Conservation (phyloP, 2,797 vertebrate genomes). For the Clamator glandarius region DNA sequence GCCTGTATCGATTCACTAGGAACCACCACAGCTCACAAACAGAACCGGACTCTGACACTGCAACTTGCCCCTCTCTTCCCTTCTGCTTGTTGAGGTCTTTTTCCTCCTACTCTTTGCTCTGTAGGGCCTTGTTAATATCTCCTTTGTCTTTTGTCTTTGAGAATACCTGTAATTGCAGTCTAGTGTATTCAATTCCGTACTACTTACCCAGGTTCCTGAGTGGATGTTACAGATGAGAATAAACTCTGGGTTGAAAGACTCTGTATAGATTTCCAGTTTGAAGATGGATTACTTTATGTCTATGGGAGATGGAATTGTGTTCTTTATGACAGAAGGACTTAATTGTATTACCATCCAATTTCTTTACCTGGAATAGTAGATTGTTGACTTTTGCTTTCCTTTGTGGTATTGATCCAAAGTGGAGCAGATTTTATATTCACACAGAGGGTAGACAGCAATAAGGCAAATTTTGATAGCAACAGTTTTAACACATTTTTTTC, state of each 20-base stretch:
- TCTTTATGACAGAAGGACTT: background rate
- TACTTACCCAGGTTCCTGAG: background rate
- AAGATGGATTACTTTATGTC: background rate
- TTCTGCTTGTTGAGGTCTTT: background rate
- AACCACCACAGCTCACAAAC: background rate
- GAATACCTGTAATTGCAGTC: background rate
- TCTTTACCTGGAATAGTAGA: background rate
- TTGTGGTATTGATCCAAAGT: background rate
- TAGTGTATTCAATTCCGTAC: background rate
- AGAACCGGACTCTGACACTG: background rate
- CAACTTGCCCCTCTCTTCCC: background rate
- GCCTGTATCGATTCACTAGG: background rate
- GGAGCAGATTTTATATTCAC: background rate
- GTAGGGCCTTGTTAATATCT: background rate
- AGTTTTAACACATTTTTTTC: background rate
- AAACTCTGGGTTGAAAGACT: background rate
- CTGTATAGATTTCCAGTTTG: background rate
- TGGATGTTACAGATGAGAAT: background rate
- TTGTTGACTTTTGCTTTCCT: background rate
- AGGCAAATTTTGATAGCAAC: background rate
- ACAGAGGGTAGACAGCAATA: background rate
- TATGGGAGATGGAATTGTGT: background rate
- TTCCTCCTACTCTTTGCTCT: background rate
- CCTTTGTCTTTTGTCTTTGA: slow-evolving; percentile 4
- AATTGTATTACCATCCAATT: background rate